Evolutionary conservation across 2,113 vertebrate genomes (phyloP).

Genomic region (Thunnus thynnus): DNA sequence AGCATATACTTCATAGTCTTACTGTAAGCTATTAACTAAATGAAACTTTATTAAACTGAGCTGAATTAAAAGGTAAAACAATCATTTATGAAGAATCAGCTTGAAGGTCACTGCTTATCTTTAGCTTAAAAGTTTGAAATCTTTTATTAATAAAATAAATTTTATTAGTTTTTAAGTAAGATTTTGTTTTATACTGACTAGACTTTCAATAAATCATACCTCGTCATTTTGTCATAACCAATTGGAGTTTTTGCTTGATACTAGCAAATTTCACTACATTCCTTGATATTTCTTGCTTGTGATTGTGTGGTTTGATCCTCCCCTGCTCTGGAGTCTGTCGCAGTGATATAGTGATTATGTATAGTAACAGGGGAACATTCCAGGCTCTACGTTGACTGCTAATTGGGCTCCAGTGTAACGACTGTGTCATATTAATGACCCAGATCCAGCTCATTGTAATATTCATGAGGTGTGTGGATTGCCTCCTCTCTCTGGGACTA

Average conservation of each 20-base stretch:
- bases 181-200: too few species aligned
- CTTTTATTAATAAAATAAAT: too few species aligned
- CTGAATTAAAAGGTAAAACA: slow-evolving; percentile 9
- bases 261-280: slow-evolving; percentile 22
- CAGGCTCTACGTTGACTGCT: slow-evolving; percentile 79
- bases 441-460: slow-evolving; percentile 82
- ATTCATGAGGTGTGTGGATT: slow-evolving; percentile 80
- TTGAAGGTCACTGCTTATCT: too few species aligned
- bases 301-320: slow-evolving; percentile 61
- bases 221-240: not conserved
- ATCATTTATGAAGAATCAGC: not conserved
- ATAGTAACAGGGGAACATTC: slow-evolving; percentile 71
- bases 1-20: too few species aligned
- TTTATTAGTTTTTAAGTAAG: too few species aligned
- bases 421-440: slow-evolving; percentile 86
- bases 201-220: not conserved
- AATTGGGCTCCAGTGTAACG: slow-evolving; percentile 83
- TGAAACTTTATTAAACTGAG: not conserved
- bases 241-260: too few species aligned
- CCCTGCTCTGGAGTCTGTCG: slow-evolving; percentile 43
- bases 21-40: too few species aligned
- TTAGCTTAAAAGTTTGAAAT: too few species aligned
- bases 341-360: slow-evolving; percentile 76
- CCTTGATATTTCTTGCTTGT: slow-evolving; percentile 53
- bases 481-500: slow-evolving; percentile 62